A percentile compares a stretch with the other conserved stretches of the same genome.
Evolutionary conservation across 2,797 vertebrate species (phyloP).

Genomic region (Spinus olivaceus): DNA sequence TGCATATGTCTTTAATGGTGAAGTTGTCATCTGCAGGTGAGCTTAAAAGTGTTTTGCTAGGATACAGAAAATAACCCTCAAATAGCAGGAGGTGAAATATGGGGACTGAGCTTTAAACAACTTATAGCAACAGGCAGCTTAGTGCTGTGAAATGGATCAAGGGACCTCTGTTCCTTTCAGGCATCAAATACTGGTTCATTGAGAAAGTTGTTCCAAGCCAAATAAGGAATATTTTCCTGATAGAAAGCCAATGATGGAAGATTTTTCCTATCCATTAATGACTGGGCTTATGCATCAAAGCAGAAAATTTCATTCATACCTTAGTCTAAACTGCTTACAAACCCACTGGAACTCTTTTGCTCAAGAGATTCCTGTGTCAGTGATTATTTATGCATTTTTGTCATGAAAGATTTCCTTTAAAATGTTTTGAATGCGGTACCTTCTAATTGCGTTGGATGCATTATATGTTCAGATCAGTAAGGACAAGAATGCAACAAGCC

Average conservation of each 20-base stretch:
- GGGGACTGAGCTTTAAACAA: not conserved
- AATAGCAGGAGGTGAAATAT: not conserved
- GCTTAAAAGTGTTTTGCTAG: conserved; percentile 37
- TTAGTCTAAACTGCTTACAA: not conserved
- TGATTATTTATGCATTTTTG: not conserved
- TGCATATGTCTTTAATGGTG: not conserved
- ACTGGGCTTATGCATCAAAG: not conserved
- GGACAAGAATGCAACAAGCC: not conserved
- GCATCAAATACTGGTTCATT: not conserved
- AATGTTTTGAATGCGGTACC: not conserved
- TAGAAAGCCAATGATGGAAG: not conserved
- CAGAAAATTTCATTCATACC: not conserved
- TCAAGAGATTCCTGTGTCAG: not conserved
- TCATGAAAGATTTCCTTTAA: not conserved
- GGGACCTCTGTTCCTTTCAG: not conserved
- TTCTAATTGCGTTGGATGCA: not conserved
- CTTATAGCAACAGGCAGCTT: not conserved
- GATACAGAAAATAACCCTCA: not conserved
- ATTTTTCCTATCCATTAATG: not conserved
- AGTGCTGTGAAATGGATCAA: not conserved
- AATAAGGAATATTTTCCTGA: not conserved
- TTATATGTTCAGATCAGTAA: not conserved
- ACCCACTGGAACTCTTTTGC: not conserved
- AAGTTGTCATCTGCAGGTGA: conserved; percentile 42
- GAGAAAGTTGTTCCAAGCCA: not conserved